Evolutionary conservation across 2,113 vertebrate species (phyloP), one percentile per base, ranked within the genome.

Genomic region (Cacatua alba): DNA sequence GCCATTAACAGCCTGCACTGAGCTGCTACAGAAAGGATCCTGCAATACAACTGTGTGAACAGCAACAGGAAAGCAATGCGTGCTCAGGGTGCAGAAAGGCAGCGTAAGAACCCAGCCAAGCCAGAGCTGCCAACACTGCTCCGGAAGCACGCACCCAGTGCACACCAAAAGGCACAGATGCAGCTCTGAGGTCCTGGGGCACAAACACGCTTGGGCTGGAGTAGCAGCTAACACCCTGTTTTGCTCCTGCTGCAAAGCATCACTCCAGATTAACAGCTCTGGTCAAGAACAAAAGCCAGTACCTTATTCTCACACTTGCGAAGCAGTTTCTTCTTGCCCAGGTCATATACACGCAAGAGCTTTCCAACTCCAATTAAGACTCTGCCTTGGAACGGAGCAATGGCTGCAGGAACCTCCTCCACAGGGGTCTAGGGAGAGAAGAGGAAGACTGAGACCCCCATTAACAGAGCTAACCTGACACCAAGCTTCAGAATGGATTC

Each of bases 261-360:
- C 41, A 19, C 62, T 53, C 65, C 51, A 64, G 7, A 28, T 0
- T 26, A 59, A 74, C 12, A 57, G 37, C 37, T 25, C 62, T 41
- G 39, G 15, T n/a, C 37, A 63, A 13, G 24, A 88, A 55, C 28
- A 71, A 11, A 55, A 86, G 53, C 7, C 35, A 59, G 86, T 96
- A 99, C 99, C 99, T 99, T 99, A 86, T 99, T 99, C 92, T 99
- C 99, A 98, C 99, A 99, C 90, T 99, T 99, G 43, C 99, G 98
- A 11, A 99, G 98, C 92, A 99, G 98, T 75, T 99, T 99, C 98
- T 99, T 99, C 96, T 99, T 99, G 86, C 99, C 99, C 70, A 99
- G 96, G 97, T 99, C 99, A 5, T 99, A 99, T 5, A 99, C 99
- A 57, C 99, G 98, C 84, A 99, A 95, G 41, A 99, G 98, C 89